Conservation (phyloP, 2,797 vertebrate species). For the Galaxias olidus region DNA sequence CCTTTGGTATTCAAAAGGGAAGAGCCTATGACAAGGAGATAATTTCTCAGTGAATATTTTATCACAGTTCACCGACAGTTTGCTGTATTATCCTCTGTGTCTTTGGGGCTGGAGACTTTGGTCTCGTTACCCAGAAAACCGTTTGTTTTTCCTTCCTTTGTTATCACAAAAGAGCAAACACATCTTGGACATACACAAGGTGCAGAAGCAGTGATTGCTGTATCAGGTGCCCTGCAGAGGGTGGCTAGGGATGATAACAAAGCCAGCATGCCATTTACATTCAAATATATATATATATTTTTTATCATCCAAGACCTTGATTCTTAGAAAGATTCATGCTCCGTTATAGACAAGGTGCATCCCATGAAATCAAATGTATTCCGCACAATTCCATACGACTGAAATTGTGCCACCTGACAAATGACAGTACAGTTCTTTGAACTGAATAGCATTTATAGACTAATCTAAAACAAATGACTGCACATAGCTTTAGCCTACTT, state of each 20-base stretch:
- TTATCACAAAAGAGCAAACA: slow-evolving; percentile 67
- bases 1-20: slow-evolving; percentile 72
- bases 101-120: slow-evolving; percentile 65
- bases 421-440: not conserved
- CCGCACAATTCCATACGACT: slow-evolving; percentile 8
- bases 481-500: too few relatives aligned
- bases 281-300: slow-evolving; percentile 39
- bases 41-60: slow-evolving; percentile 64
- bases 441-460: too few relatives aligned
- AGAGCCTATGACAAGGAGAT: slow-evolving; percentile 61
- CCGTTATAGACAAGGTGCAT: slow-evolving; percentile 41
- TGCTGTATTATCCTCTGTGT: slow-evolving; percentile 53
- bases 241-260: slow-evolving; percentile 65
- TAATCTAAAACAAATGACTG: too few relatives aligned
- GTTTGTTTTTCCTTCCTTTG: slow-evolving; percentile 45
- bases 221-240: slow-evolving; percentile 64
- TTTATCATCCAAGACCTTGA: slow-evolving; percentile 46
- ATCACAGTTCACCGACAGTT: slow-evolving; percentile 57
- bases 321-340: slow-evolving; percentile 56
- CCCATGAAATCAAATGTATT: slow-evolving; percentile 33
- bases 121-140: slow-evolving; percentile 55
- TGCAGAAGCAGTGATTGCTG: slow-evolving; percentile 64
- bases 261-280: slow-evolving; percentile 68
- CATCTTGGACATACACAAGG: slow-evolving; percentile 65
- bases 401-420: not conserved